Percentiles rank a stretch among this genome's conserved stretches.
Evolutionary conservation across 2,113 vertebrate genomes (phyloP).

Genomic region (Cyanocitta stelleri): DNA sequence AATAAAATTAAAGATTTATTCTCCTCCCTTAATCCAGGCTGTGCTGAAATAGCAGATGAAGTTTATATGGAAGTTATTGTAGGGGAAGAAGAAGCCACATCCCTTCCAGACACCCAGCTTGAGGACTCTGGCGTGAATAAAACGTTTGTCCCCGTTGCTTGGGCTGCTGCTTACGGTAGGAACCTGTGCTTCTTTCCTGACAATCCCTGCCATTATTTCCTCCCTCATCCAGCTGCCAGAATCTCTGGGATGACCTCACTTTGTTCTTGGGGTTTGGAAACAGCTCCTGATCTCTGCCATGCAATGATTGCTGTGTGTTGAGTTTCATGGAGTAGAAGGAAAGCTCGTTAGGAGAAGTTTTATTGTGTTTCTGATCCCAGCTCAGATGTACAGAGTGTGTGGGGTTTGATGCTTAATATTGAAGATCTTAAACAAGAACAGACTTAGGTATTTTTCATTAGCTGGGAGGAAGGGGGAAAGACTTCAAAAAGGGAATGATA

Average conservation of each 20-base stretch:
- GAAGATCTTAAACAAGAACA: background rate
- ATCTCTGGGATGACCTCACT: background rate
- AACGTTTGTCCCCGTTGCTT: conserved; percentile 84
- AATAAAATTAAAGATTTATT: conserved; percentile 7
- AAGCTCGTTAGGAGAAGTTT: background rate
- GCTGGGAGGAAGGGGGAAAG: background rate
- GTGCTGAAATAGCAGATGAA: conserved; percentile 87
- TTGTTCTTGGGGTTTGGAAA: background rate
- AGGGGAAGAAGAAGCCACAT: conserved; percentile 80
- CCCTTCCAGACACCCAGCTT: conserved; percentile 74
- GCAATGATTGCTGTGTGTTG: background rate
- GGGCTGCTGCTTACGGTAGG: conserved; percentile 85
- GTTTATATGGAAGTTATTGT: conserved; percentile 88
- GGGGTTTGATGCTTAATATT: background rate
- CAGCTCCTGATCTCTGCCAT: background rate
- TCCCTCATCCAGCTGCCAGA: background rate
- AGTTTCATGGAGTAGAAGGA: background rate
- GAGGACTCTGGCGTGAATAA: conserved; percentile 81
- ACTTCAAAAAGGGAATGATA: background rate
- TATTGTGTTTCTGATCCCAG: background rate
- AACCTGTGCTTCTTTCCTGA: background rate
- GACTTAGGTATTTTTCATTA: background rate
- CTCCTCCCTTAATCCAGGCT: conserved; percentile 71
- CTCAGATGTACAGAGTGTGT: background rate
- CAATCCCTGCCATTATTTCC: background rate